Evolutionary conservation across 2,888 invertebrate species (phyloP).

Genomic region (Chrysodeixis includens): DNA sequence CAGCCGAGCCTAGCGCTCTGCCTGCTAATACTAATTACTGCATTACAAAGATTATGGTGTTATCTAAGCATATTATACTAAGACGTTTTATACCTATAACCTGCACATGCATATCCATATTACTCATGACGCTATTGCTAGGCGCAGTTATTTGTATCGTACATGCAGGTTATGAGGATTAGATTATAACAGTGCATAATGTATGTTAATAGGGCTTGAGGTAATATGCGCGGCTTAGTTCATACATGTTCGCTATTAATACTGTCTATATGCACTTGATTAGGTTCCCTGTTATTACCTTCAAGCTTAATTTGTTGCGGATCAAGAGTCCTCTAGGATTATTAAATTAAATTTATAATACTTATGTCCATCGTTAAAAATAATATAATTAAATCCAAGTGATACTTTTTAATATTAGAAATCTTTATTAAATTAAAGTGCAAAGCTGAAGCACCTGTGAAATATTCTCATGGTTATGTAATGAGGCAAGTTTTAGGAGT

Average conservation of each 20-base stretch:
- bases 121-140: too few species aligned
- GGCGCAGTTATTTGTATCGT: not conserved
- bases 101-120: too few species aligned
- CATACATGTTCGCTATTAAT: not conserved
- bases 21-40: slow-evolving; percentile 24
- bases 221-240: not conserved
- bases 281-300: not conserved
- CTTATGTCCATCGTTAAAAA: not conserved
- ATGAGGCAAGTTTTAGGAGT: slow-evolving; percentile 21
- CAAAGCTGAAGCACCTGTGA: not conserved
- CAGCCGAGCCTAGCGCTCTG: slow-evolving; percentile 13
- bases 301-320: not conserved
- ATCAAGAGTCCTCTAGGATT: not conserved
- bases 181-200: not conserved
- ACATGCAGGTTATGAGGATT: not conserved
- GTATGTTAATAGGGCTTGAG: not conserved
- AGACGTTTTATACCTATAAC: not conserved
- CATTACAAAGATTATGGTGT: not conserved
- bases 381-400: not conserved
- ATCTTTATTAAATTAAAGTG: slow-evolving; percentile 32
- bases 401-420: slow-evolving; percentile 3
- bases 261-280: not conserved
- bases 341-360: not conserved
- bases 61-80: too few species aligned
- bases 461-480: slow-evolving; percentile 5